Base-by-base conservation (phyloP, 2,113 vertebrate genomes). In the Stercorarius parasiticus region DNA sequence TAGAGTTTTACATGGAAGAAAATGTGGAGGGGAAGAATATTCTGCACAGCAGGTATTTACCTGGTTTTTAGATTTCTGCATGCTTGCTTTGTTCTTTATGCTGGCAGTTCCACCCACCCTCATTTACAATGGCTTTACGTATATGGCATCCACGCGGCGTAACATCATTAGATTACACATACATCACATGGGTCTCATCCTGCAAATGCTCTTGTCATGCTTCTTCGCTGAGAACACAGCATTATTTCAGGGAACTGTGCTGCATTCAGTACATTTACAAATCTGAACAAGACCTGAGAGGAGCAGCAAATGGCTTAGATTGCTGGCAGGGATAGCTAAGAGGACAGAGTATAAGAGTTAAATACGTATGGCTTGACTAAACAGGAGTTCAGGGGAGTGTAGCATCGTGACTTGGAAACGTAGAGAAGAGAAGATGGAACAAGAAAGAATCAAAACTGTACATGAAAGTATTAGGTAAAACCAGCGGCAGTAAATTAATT, bases 141-240 rank as follows among this genome's bases (percentile, higher is more conserved):
- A 11, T 27, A 18, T 56, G 34, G 7, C 26, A 73, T 86, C 55
- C 29, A 42, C 22, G 26, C 5, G 29, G 25, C 1, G 0, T 38
- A n/a, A 11, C 19, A 6, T 62, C 27, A 2, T 65, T 74, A 66
- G 42, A 58, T 83, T 62, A 23, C 13, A 40, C 21, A 10, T 49
- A 10, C 11, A 42, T 30, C 45, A 20, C 8, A 0, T 47, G 73
- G 22, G 18, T 73, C 78, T 92, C 42, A n/a, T 91, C 59, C 59
- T 78, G n/a, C 18, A 83, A 76, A 73, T 84, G 70, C 53, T 85
- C 2, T 73, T 92, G 49, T 43, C 15, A 4, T 50, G 45, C 78
- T 65, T 29, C 58, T 87, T 87, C 0, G 0, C 58, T 77, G 62
- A 53, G 70, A 91, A n/a, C 0, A 1, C 32, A 56, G 25, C 32